Conservation (phyloP, 2,888 invertebrate genomes). For the Tricholauxania praeusta region DNA sequence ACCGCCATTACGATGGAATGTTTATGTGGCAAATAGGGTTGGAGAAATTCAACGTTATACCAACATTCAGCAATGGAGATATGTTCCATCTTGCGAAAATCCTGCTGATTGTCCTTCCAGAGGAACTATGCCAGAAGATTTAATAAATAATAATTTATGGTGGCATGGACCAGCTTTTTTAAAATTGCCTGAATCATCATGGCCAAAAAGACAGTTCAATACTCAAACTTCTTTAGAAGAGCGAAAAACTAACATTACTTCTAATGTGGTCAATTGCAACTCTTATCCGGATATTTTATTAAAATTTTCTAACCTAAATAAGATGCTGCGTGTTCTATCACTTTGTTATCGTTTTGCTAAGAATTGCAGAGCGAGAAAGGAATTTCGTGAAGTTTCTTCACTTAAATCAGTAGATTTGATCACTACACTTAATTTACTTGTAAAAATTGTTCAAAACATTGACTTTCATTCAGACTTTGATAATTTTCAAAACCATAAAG, state of each 20-base stretch:
- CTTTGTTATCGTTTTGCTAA: neutral
- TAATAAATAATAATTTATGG: constrained; percentile 8
- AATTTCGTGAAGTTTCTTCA: constrained; percentile 50
- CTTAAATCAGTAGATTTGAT: constrained; percentile 2
- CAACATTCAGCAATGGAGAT: constrained; percentile 11
- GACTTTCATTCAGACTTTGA: constrained; percentile 26
- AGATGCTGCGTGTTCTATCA: neutral
- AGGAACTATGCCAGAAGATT: constrained; percentile 8
- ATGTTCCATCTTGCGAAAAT: constrained; percentile 6
- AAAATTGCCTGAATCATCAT: neutral
- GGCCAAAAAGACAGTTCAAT: neutral
- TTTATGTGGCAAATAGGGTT: constrained; percentile 25
- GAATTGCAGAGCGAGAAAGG: neutral
- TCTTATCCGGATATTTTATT: neutral
- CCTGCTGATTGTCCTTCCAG: constrained; percentile 10
- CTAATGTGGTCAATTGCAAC: neutral
- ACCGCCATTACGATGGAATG: constrained; percentile 30
- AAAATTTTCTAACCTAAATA: neutral
- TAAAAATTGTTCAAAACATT: constrained; percentile 26
- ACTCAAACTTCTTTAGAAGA: constrained; percentile 9
- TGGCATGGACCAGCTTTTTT: constrained; percentile 9
- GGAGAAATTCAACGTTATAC: constrained; percentile 23
- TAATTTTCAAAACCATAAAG: neutral
- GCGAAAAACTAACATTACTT: constrained; percentile 1
- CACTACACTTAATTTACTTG: neutral